phyloP scores from a whole-genome alignment of 23 tunicate genomes.

The Ciona savignyi region DNA sequence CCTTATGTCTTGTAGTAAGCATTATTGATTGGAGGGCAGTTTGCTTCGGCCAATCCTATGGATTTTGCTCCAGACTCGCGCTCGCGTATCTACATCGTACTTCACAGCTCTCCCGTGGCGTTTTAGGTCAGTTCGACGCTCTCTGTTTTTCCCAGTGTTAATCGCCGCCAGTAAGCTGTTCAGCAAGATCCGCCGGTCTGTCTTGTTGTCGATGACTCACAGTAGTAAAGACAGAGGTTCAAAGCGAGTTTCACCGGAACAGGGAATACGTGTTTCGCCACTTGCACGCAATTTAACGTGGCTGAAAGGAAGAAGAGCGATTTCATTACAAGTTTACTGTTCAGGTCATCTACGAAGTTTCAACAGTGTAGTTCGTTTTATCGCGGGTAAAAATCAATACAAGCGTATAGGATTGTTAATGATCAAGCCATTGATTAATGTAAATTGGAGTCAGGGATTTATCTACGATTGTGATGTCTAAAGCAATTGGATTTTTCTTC shows the following conservation, averaged over 20 bases:
- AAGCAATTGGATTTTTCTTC: background rate
- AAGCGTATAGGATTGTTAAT: no score
- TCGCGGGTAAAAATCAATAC: no score
- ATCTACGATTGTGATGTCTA: background rate
- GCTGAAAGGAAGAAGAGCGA: no score
- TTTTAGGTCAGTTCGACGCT: background rate
- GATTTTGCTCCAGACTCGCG: background rate
- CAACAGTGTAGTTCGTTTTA: no score
- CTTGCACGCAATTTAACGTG: no score
- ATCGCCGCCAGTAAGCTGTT: background rate
- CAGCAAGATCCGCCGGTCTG: background rate
- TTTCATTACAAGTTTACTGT: no score
- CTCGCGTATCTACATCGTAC: background rate
- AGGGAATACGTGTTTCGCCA: no score
- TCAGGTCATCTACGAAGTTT: no score
- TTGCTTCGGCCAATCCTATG: background rate
- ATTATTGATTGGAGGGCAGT: background rate
- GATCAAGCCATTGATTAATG: background rate
- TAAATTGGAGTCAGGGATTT: background rate
- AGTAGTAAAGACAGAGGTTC: background rate
- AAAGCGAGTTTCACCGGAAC: no score
- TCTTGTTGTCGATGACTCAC: background rate
- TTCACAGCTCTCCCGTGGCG: conserved; percentile 3
- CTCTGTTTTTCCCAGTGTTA: background rate
- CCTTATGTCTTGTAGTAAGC: background rate